A percentile compares a stretch with the other conserved stretches of the same genome.
These are phyloP conservation scores for Muscicapa striata DNA, from an alignment of 2,797 vertebrate species.

Conservation along the genomic window DNA sequence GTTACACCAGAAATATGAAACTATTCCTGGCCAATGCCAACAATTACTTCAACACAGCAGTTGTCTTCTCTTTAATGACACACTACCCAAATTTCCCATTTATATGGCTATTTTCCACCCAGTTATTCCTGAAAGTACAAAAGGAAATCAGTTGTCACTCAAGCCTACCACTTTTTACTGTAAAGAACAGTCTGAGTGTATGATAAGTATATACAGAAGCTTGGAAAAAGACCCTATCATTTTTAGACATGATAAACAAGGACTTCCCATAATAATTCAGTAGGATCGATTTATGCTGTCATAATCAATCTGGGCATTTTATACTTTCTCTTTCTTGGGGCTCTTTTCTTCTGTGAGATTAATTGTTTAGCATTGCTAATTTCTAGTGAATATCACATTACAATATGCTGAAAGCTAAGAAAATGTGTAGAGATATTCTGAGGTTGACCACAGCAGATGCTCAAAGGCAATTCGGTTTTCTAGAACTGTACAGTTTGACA, in stretches of 20 bases:
- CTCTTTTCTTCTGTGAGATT: neutral
- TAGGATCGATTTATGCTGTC: neutral
- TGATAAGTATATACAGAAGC: neutral
- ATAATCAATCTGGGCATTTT: neutral
- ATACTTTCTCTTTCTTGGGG: neutral
- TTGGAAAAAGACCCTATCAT: neutral
- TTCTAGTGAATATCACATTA: neutral
- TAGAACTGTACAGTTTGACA: neutral
- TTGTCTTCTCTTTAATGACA: neutral
- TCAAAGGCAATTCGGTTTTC: neutral
- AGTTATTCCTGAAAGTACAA: neutral
- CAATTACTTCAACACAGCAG: neutral
- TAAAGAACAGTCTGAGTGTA: neutral
- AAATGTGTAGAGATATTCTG: neutral
- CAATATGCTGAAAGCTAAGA: neutral
- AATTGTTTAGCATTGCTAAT: conserved; percentile 19
- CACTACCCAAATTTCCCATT: neutral
- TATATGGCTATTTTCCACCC: neutral
- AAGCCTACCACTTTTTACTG: neutral
- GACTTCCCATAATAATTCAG: neutral
- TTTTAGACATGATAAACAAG: neutral
- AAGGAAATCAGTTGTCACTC: neutral
- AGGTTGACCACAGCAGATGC: neutral
- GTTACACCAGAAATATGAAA: neutral
- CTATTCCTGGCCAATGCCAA: neutral